Conservation (phyloP, 2,888 invertebrate species). For the Euplexia lucipara region DNA sequence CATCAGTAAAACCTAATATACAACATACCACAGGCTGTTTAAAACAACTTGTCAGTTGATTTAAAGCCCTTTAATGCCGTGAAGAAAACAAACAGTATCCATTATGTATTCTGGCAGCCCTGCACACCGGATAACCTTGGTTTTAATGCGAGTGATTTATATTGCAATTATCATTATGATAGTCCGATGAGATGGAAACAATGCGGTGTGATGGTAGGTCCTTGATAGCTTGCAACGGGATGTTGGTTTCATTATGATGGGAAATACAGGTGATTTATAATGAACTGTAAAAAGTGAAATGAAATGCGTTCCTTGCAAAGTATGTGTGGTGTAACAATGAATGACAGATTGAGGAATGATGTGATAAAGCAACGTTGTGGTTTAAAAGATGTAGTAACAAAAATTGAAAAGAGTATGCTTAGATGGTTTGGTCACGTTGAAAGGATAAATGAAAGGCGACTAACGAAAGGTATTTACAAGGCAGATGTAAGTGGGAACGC, state of each 20-base stretch:
- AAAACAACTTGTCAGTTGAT: constrained; percentile 2
- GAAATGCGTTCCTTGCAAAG: too few species aligned
- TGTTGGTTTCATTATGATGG: constrained; percentile 38
- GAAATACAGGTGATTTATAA: constrained; percentile 22
- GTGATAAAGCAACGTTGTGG: too few species aligned
- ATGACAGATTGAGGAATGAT: too few species aligned
- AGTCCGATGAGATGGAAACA: constrained; percentile 63
- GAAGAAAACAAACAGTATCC: constrained; percentile 10
- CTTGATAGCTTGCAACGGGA: constrained; percentile 49
- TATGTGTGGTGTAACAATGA: too few species aligned
- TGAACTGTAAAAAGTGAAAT: background rate
- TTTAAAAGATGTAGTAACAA: too few species aligned
- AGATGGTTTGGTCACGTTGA: too few species aligned
- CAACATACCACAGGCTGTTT: background rate
- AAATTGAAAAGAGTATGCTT: too few species aligned
- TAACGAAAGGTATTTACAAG: too few species aligned
- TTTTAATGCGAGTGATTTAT: constrained; percentile 72
- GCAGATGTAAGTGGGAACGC: too few species aligned
- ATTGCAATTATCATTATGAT: constrained; percentile 69
- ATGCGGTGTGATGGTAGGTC: constrained; percentile 58
- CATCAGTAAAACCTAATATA: background rate
- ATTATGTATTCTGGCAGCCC: constrained; percentile 51
- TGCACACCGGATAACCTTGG: constrained; percentile 64
- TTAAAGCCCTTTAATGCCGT: background rate
- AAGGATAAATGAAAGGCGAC: too few species aligned